Evolutionary conservation across 2,797 vertebrate species (phyloP).

Genomic region (Microctenopoma lineatum): DNA sequence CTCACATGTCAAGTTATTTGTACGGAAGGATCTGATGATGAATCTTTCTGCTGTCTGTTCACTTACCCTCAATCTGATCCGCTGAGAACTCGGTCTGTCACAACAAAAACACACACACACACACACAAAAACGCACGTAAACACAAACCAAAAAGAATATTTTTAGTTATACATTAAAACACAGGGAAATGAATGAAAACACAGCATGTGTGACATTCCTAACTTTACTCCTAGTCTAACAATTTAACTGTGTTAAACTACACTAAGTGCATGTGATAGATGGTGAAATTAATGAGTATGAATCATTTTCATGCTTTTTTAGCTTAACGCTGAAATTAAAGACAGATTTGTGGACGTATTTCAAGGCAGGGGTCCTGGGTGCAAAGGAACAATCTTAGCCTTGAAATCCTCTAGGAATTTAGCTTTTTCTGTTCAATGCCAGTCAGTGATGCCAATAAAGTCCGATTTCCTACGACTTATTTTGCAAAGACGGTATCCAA

Average conservation of each 20-base stretch:
- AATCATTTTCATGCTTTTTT: not conserved
- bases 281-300: not conserved
- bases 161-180: not conserved
- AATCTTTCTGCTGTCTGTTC: not conserved
- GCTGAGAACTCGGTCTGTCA: slow-evolving; percentile 86
- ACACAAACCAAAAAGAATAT: slow-evolving; percentile 23
- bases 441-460: slow-evolving; percentile 20
- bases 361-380: slow-evolving; percentile 24
- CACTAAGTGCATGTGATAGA: not conserved
- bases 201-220: not conserved
- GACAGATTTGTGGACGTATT: slow-evolving; percentile 11
- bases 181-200: slow-evolving; percentile 21
- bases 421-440: not conserved
- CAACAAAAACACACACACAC: slow-evolving; percentile 20
- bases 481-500: slow-evolving; percentile 48
- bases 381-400: not conserved
- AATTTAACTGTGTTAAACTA: slow-evolving; percentile 6
- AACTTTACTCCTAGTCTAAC: not conserved
- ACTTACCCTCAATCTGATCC: slow-evolving; percentile 98
- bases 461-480: slow-evolving; percentile 20
- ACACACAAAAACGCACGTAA: slow-evolving; percentile 5
- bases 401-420: not conserved
- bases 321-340: not conserved
- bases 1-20: not conserved
- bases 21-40: not conserved